These are phyloP conservation scores for Adrianichthys oophorus DNA, from an alignment of 2,797 vertebrate genomes.

Conservation along the genomic window DNA sequence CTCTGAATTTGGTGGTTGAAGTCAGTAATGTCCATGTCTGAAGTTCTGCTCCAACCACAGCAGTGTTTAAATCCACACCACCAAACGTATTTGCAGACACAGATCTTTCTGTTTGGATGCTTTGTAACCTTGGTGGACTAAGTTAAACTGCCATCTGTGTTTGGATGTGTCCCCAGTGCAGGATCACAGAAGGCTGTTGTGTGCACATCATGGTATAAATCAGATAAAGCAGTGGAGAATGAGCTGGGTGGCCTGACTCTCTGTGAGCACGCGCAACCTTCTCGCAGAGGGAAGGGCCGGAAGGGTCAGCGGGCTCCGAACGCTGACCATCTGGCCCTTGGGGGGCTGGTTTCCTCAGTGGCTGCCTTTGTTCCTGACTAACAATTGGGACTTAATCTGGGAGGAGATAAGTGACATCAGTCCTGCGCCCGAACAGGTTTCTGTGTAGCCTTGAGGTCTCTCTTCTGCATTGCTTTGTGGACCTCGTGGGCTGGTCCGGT, in stretches of 20 bases:
- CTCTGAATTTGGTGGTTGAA: conserved; percentile 45
- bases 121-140: no score
- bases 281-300: conserved; percentile 77
- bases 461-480: conserved; percentile 32
- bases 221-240: conserved; percentile 4
- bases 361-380: conserved; percentile 87
- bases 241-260: conserved; percentile 65
- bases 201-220: no score
- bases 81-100: no score
- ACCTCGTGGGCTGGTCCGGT: neutral
- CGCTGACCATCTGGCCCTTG: conserved; percentile 92
- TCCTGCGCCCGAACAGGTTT: conserved; percentile 58
- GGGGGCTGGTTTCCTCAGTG: conserved; percentile 87
- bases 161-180: no score
- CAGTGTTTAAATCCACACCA: no score
- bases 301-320: conserved; percentile 86
- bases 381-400: conserved; percentile 92
- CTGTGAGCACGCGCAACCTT: conserved; percentile 64
- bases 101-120: no score
- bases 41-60: no score
- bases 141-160: no score
- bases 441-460: conserved; percentile 62
- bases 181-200: no score
- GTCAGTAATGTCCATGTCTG: no score
- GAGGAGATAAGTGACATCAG: conserved; percentile 86